A percentile compares a stretch with the other conserved stretches of the same genome.
These are phyloP conservation scores for Sesamia nonagrioides DNA, from an alignment of 1,140 invertebrate genomes.

Conservation along the genomic window DNA sequence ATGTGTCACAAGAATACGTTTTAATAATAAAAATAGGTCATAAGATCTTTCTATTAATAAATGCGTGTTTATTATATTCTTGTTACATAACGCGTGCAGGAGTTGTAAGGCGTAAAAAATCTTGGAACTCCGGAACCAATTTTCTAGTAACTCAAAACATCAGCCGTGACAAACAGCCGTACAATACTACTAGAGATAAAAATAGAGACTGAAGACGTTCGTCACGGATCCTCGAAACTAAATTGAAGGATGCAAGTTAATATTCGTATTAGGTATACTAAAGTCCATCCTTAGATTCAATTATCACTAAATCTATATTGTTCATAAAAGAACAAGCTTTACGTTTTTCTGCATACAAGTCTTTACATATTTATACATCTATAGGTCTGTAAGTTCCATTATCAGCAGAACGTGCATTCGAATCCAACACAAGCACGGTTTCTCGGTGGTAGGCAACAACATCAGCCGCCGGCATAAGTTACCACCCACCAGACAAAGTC, in stretches of 20 bases:
- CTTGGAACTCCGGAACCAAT: neutral
- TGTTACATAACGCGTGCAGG: neutral
- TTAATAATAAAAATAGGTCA: conserved; percentile 25
- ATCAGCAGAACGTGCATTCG: neutral
- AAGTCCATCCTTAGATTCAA: conserved; percentile 45
- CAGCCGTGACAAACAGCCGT: neutral
- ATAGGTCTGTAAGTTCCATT: neutral
- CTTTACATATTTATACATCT: too few species aligned
- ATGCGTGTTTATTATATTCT: conserved; percentile 31
- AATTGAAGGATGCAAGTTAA: conserved; percentile 64
- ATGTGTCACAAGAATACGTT: conserved; percentile 29
- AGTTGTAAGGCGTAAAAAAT: neutral
- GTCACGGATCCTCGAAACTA: conserved; percentile 55
- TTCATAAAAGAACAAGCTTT: conserved; percentile 52
- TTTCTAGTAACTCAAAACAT: neutral
- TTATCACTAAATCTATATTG: conserved; percentile 52
- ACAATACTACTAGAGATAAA: neutral
- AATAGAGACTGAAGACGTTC: neutral
- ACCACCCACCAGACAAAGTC: too few species aligned
- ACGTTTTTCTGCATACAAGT: neutral
- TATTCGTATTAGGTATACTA: conserved; percentile 32
- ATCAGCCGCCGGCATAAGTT: too few species aligned
- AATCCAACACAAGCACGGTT: conserved; percentile 32
- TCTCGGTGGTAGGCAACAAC: too few species aligned
- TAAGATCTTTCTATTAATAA: conserved; percentile 32